Percentiles rank a stretch among this genome's conserved stretches.
phyloP scores from a whole-genome alignment of 1,140 invertebrate genomes.

The Araneus ventricosus region DNA sequence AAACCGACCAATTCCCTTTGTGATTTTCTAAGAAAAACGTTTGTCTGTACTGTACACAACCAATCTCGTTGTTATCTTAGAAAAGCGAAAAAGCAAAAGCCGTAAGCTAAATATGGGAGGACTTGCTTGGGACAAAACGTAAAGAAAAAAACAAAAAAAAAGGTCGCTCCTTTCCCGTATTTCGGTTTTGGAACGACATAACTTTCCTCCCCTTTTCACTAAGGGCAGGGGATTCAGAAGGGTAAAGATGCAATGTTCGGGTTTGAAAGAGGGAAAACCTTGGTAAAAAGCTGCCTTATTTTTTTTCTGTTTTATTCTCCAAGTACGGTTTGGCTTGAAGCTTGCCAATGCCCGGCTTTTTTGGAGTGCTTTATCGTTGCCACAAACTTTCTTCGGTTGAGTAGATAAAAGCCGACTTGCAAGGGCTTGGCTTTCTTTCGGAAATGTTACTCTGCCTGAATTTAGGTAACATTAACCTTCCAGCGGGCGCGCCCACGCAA shows the following conservation, averaged over 20 bases:
- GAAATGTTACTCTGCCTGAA: not conserved
- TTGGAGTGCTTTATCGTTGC: not conserved
- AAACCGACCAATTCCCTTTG: not conserved
- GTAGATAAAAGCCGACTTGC: not conserved
- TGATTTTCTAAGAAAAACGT: not conserved
- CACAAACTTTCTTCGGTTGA: not conserved
- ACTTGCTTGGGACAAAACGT: not conserved
- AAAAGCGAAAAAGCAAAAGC: not conserved
- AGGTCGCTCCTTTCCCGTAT: not conserved
- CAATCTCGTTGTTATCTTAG: not conserved
- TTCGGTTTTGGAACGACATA: slow-evolving; percentile 4
- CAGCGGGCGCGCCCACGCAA: no score
- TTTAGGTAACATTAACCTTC: not conserved
- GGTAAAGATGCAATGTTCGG: slow-evolving; percentile 8
- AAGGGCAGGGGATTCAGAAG: not conserved
- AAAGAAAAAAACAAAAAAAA: not conserved
- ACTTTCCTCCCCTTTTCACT: not conserved
- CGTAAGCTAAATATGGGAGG: slow-evolving; percentile 6
- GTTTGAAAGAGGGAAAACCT: not conserved
- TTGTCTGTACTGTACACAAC: not conserved
- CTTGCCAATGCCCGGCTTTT: not conserved
- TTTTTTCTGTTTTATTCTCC: not conserved
- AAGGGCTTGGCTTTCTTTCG: not conserved
- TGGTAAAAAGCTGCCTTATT: slow-evolving; percentile 13
- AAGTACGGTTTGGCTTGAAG: not conserved